phyloP scores from a whole-genome alignment of 2,797 vertebrate genomes.

The Gymnothorax reevesii region DNA sequence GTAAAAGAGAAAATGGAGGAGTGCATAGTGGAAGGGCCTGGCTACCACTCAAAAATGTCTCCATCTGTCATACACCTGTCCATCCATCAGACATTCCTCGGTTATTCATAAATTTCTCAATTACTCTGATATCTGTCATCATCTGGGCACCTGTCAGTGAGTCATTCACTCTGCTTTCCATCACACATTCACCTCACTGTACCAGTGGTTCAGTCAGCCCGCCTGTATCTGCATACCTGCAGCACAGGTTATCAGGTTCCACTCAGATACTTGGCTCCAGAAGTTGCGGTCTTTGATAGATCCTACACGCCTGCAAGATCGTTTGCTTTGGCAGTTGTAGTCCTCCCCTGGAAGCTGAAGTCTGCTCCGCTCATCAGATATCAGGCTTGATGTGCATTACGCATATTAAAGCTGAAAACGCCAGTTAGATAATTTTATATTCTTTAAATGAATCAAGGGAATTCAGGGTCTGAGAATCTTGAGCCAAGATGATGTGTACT shows the following conservation, averaged over 20 bases:
- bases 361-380: background rate
- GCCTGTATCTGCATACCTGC: background rate
- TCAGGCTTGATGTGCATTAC: background rate
- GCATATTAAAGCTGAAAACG: background rate
- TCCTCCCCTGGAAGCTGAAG: background rate
- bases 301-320: too few relatives aligned
- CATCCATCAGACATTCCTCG: too few relatives aligned
- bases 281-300: background rate
- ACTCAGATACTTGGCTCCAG: background rate
- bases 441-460: background rate
- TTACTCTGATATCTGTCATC: background rate
- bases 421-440: background rate
- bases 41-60: background rate
- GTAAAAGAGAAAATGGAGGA: conserved; percentile 24
- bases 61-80: too few relatives aligned
- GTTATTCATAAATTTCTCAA: too few relatives aligned
- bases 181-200: background rate
- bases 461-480: background rate
- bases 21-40: background rate
- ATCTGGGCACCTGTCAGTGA: background rate
- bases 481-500: conserved; percentile 13
- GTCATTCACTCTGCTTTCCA: background rate
- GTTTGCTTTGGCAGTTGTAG: too few relatives aligned
- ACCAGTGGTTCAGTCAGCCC: background rate
- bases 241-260: background rate